Base-by-base conservation (phyloP, 1,140 invertebrate species). In the Hycleus cichorii region DNA sequence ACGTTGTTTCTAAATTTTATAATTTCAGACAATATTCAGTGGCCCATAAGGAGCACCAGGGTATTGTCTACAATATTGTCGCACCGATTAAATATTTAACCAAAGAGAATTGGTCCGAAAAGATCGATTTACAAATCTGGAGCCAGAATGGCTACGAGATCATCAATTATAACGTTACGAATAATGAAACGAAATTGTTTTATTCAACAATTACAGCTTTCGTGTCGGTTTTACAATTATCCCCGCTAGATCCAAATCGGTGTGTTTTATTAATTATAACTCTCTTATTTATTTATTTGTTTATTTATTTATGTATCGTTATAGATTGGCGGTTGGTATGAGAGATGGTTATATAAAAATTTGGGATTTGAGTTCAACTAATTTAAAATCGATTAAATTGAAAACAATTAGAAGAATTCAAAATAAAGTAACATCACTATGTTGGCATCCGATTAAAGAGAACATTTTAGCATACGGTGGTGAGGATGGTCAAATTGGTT, bases 401-500 rank as follows among this genome's bases (percentile, higher is more conserved):
- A 68, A 68, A 0, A 65, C 63, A 9, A 76, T 83, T 27, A 82
- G 88, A 60, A 85, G 86, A 57, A 84, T 90, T 7, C 83, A 82
- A 66, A 81, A 82, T 12, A 88, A 87, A 76, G 83, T 92, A 39
- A 80, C 84, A 54, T 70, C 80, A 9, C 78, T 88, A 18, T 77
- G 81, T 7, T 93, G 89, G 89, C 88, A 92, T 78, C 89, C 89
- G 3, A 77, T 74, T 7, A 81, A 80, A 62, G 90, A 93, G 74
- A 82, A 82, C 60, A 55, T 82, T 5, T 67, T 92, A 12, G 89
- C 88, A 3, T 92, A 83, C 74, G 85, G 82, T 10, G 91, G 89
- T 46, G 81, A 79, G 12, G 89, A 91, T 73, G 87, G 89, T 7
- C 74, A 82, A 65, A 80, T 86, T 42, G 81, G 82, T 26, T 49